Percentiles rank a stretch among this genome's conserved stretches.
Evolutionary conservation across 2,113 vertebrate genomes (phyloP).

Genomic region (Tragelaphus imberbis): DNA sequence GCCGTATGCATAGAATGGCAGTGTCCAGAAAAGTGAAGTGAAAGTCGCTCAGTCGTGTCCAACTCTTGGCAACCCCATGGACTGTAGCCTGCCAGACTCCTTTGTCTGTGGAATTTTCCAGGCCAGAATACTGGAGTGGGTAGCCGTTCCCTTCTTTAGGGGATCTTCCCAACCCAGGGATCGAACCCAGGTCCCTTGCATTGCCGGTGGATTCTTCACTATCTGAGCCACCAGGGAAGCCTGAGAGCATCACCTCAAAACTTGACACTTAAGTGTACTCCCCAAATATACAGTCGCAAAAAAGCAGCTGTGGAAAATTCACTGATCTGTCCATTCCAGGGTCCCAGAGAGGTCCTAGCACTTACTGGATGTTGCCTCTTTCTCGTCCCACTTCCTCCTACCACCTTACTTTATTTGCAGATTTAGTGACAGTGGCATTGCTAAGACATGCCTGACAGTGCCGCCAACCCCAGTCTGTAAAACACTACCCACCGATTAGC

Average conservation of each 20-base stretch:
- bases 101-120: not conserved
- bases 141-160: not conserved
- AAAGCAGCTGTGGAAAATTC: not conserved
- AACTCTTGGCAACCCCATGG: not conserved
- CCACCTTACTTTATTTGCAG: not conserved
- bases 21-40: not conserved
- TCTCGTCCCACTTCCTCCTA: not conserved
- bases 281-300: not conserved
- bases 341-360: not conserved
- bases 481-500: not conserved
- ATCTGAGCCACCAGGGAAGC: not conserved
- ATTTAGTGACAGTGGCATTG: not conserved
- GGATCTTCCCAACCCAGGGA: not conserved
- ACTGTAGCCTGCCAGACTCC: not conserved
- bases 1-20: not conserved
- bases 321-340: not conserved
- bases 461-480: not conserved
- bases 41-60: accelerated
- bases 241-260: not conserved
- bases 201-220: not conserved
- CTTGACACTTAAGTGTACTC: not conserved
- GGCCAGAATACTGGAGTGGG: not conserved
- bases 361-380: not conserved
- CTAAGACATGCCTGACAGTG: not conserved
- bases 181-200: not conserved